phyloP scores from a whole-genome alignment of 2,888 invertebrate species.

The Pseudeuparius sepicola region DNA sequence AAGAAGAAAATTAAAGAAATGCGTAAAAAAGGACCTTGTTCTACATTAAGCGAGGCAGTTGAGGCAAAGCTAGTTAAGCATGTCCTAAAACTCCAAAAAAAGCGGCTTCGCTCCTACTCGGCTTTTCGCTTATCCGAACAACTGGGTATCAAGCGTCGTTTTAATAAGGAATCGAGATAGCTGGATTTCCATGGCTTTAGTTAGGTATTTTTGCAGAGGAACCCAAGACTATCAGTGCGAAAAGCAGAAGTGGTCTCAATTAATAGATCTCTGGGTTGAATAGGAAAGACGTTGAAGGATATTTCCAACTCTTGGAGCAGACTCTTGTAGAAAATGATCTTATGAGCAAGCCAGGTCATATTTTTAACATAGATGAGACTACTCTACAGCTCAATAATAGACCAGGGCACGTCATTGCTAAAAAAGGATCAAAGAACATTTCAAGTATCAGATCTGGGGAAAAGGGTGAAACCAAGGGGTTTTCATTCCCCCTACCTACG shows the following conservation, averaged over 20 bases:
- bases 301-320: conserved; percentile 16
- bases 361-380: too few relatives aligned
- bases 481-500: conserved; percentile 15
- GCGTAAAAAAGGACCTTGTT: background rate
- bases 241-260: conserved; percentile 19
- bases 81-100: conserved; percentile 3
- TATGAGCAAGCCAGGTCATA: too few relatives aligned
- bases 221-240: conserved; percentile 13
- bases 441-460: too few relatives aligned
- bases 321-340: conserved; percentile 6
- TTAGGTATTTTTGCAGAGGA: conserved; percentile 13
- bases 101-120: conserved; percentile 1
- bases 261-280: conserved; percentile 8
- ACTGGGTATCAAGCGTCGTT: conserved; percentile 14
- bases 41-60: conserved; percentile 1
- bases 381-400: too few relatives aligned
- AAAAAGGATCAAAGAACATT: too few relatives aligned
- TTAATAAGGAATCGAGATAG: conserved; percentile 28
- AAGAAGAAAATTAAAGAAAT: conserved; percentile 1
- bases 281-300: conserved; percentile 10
- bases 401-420: too few relatives aligned
- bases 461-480: too few relatives aligned
- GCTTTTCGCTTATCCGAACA: conserved; percentile 9
- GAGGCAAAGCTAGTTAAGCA: background rate
- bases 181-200: conserved; percentile 32